These are phyloP conservation scores for Amiota minor DNA, from an alignment of 2,888 invertebrate genomes.

Conservation along the genomic window DNA sequence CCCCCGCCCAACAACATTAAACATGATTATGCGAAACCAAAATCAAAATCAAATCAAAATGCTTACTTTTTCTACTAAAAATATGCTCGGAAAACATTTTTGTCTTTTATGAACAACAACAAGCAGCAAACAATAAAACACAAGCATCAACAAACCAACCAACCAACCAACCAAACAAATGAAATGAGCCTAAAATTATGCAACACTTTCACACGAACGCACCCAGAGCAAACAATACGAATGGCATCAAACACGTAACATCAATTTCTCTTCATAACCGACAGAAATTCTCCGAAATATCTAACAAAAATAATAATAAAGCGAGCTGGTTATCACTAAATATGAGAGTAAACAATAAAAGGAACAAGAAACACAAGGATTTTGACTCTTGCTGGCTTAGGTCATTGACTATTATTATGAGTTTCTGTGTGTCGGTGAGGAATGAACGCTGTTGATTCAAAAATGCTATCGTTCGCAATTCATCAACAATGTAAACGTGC, in stretches of 20 bases:
- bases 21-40: too few species aligned
- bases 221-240: not conserved
- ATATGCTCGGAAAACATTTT: too few species aligned
- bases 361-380: too few species aligned
- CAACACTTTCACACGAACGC: not conserved
- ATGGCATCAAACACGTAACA: conserved; percentile 9
- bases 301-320: conserved; percentile 14
- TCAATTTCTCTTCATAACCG: conserved; percentile 5
- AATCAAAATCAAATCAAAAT: too few species aligned
- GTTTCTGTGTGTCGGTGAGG: not conserved
- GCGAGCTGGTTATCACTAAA: not conserved
- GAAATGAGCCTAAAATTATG: not conserved
- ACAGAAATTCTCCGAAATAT: conserved; percentile 1
- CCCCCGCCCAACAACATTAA: too few species aligned
- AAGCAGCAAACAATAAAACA: too few species aligned
- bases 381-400: too few species aligned
- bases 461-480: conserved; percentile 17
- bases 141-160: too few species aligned
- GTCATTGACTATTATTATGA: too few species aligned
- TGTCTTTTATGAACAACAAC: too few species aligned
- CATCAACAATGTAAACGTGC: conserved; percentile 26
- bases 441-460: conserved; percentile 7
- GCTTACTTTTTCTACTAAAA: too few species aligned
- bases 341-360: not conserved
- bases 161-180: not conserved